Evolutionary conservation across 2,888 invertebrate species (phyloP).

Genomic region (Philopedon plagiatum): DNA sequence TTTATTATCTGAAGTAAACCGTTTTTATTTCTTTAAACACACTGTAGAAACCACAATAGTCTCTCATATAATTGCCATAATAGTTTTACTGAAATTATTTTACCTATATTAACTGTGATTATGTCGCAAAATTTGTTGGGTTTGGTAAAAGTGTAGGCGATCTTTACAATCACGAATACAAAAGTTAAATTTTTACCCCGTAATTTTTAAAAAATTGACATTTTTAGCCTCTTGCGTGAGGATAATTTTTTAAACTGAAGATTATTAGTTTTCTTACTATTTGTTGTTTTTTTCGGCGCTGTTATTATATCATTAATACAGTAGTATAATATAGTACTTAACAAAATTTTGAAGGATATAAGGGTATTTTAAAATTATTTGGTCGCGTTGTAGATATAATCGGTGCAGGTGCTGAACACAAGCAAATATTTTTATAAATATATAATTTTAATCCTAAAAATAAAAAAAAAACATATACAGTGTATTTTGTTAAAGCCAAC

Average conservation of each 20-base stretch:
- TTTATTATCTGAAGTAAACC: too few relatives aligned
- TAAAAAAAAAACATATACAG: too few relatives aligned
- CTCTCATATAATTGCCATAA: neutral
- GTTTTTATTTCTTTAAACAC: too few relatives aligned
- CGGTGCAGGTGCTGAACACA: neutral
- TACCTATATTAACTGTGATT: slow-evolving; percentile 16
- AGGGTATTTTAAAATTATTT: neutral
- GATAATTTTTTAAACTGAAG: neutral
- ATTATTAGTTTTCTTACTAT: neutral
- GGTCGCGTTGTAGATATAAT: slow-evolving; percentile 4
- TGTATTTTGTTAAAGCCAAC: too few relatives aligned
- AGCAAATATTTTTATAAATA: too few relatives aligned
- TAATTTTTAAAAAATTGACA: slow-evolving; percentile 8
- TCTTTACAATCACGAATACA: neutral
- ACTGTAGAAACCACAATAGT: too few relatives aligned
- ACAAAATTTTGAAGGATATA: neutral
- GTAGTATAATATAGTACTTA: neutral
- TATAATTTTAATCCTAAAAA: too few relatives aligned
- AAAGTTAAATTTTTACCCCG: slow-evolving; percentile 18
- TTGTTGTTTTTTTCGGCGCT: neutral
- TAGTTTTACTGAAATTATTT: neutral
- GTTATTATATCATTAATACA: too few relatives aligned
- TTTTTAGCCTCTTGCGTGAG: slow-evolving; percentile 7
- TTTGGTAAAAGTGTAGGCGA: slow-evolving; percentile 20
- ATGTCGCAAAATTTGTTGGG: slow-evolving; percentile 9